Base-by-base conservation (phyloP, 2,888 invertebrate species). In the Drosophila peninsularis region DNA sequence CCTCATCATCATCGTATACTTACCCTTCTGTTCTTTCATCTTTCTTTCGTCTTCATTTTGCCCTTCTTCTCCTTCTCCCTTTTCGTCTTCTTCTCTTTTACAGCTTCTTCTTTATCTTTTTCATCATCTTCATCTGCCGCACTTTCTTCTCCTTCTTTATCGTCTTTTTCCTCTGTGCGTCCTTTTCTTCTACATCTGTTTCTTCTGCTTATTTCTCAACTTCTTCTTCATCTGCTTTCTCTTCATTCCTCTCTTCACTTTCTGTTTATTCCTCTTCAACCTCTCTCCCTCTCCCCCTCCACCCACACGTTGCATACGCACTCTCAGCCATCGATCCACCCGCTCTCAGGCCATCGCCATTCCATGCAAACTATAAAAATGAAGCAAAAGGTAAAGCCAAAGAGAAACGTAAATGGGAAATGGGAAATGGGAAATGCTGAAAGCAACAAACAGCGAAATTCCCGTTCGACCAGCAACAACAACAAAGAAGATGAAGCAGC, bases 381-480 rank as follows among this genome's bases (percentile, higher is more conserved):
- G 13, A 47, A 47, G 30, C 17, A 47, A 47, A 37, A 37, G 52
- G 39, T 39, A 14, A 14, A 13, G 3, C 27, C 19, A 27, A 39
- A 5, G 19, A 17, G 36, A 9, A 54, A 17, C 30, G 47, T 3
- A 54, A 54, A 41, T 30, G 27, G 27, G 27, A 27, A 27, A 27
- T 27, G 27, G 27, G 27, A 27, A 27, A 30, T 36, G 56, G 56
- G 56, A 56, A 45, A 52, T 52, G 56, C 45, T 36, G 45, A 45
- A 44, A 45, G 44, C 34, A 56, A 44, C 30, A 67, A 45, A 36
- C 50, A 24, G 34, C 53, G 58, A 74, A 73, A 74, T 50, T 49
- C 58, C 62, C 78, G 52, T 47, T 69, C 62, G 41, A 62, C 49
- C 57, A 69, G 36, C 41, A 53, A 42, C 57, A 58, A 42, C 57